Conservation (phyloP, 2,797 vertebrate genomes). For the Morus bassanus region DNA sequence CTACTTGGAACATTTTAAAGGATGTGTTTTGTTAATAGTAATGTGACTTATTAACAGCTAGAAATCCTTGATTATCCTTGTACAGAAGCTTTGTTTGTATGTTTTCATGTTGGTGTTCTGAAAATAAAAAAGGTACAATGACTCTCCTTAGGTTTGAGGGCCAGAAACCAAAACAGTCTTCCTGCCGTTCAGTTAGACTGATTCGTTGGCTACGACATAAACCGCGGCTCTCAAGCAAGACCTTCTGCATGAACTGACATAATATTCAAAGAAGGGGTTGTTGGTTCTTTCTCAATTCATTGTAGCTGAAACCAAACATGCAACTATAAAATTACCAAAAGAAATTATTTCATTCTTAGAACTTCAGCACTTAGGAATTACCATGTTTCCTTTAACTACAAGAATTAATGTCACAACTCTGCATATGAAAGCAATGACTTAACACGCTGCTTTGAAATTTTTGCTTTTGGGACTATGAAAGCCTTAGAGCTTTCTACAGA, state of each 20-base stretch:
- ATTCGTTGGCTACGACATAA: not conserved
- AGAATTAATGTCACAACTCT: not conserved
- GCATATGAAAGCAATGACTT: not conserved
- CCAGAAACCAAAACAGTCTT: not conserved
- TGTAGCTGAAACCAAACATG: not conserved
- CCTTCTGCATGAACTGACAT: not conserved
- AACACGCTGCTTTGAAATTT: not conserved
- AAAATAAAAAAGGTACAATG: not conserved
- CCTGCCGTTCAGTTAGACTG: not conserved
- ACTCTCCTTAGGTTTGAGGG: not conserved
- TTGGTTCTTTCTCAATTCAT: not conserved
- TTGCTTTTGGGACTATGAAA: not conserved
- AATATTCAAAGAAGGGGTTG: not conserved
- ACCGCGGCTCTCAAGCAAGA: not conserved
- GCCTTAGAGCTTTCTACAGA: not conserved
- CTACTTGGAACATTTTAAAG: not conserved
- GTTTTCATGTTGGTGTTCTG: not conserved
- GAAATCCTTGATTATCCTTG: not conserved
- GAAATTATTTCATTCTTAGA: not conserved
- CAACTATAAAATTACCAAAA: not conserved
- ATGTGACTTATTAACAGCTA: not conserved
- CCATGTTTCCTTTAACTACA: not conserved
- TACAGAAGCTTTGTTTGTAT: not conserved
- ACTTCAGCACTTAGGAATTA: not conserved
- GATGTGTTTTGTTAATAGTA: not conserved